Base-by-base conservation (phyloP, 2,797 vertebrate genomes). In the Rhodeus uyekii region DNA sequence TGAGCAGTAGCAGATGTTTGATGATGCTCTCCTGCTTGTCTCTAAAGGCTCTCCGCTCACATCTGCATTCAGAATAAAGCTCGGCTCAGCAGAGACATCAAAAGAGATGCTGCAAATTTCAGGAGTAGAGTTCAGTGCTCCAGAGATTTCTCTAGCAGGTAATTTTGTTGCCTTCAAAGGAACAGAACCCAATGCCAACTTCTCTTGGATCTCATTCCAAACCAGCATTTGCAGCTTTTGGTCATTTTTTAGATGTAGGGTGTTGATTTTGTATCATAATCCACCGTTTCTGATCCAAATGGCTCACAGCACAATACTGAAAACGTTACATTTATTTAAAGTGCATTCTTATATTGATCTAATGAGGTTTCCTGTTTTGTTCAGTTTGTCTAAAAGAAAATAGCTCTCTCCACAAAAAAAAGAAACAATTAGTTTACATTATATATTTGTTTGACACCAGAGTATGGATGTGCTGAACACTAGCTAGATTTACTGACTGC, bases 41-140 rank as follows among this genome's bases (percentile, higher is more conserved):
- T 86, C 86, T 18, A 24, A 86, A 80, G 76, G 82, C 90, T 91
- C 86, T 72, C 69, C 80, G 78, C 81, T 80, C 86, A 86, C 72
- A 84, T 89, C 84, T 86, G 76, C 87, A 87, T 89, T 88, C 80
- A 89, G 85, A 92, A 92, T 89, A 93, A 92, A 92, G 86, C 90
- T 88, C 84, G 82, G 68, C 75, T 89, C 93, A 92, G 92, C 91
- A 89, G 48, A 44, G 18, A 86, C 89, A 91, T 92, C 86, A 92
- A 90, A 92, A 83, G 85, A 85, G 79, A 77, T 87, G 88, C 86
- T 87, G 83, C 89, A 83, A 87, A 84, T 90, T 90, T 89, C 50
- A 81, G 87, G 87, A 87, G 84, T 85, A 79, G 83, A 75, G 55
- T 80, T 83, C 50, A 68, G 77, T 85, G 88, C 89, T 90, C 90